phyloP scores from a whole-genome alignment of 2,113 vertebrate species.

The Takifugu bimaculatus region DNA sequence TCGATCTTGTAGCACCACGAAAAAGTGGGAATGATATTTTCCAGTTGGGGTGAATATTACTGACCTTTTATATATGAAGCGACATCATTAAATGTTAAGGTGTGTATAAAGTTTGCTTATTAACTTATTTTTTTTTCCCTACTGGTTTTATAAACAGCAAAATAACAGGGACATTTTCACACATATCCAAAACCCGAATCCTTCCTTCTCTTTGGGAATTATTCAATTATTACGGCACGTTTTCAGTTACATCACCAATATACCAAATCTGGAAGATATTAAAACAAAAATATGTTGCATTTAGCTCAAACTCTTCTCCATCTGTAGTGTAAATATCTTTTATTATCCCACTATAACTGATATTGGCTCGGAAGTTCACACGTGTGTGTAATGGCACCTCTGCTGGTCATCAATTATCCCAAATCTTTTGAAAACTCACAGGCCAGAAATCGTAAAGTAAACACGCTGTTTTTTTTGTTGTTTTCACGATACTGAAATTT shows the following conservation, averaged over 20 bases:
- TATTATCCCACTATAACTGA: no score
- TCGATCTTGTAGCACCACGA: slow-evolving; percentile 29
- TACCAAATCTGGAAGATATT: slow-evolving; percentile 4
- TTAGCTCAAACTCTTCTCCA: no score
- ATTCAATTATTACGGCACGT: slow-evolving; percentile 18
- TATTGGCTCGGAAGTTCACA: no score
- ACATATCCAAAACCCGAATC: slow-evolving; percentile 28
- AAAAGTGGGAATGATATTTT: slow-evolving; percentile 38
- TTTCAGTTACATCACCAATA: slow-evolving; percentile 4
- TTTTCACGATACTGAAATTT: no score
- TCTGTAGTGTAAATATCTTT: no score
- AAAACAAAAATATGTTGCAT: no score
- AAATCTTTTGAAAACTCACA: no score
- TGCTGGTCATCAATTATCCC: no score
- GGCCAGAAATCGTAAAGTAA: no score
- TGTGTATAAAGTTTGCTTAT: slow-evolving; percentile 68
- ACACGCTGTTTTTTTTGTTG: no score
- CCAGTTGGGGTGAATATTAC: slow-evolving; percentile 58
- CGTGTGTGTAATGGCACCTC: no score
- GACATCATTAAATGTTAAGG: slow-evolving; percentile 66
- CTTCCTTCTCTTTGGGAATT: slow-evolving; percentile 5
- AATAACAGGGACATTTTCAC: slow-evolving; percentile 37
- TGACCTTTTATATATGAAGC: slow-evolving; percentile 71
- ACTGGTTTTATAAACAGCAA: slow-evolving; percentile 50
- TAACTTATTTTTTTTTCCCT: slow-evolving; percentile 72